Evolutionary conservation across 2,113 vertebrate species (phyloP).

Genomic region (Pyxicephalus adspersus): DNA sequence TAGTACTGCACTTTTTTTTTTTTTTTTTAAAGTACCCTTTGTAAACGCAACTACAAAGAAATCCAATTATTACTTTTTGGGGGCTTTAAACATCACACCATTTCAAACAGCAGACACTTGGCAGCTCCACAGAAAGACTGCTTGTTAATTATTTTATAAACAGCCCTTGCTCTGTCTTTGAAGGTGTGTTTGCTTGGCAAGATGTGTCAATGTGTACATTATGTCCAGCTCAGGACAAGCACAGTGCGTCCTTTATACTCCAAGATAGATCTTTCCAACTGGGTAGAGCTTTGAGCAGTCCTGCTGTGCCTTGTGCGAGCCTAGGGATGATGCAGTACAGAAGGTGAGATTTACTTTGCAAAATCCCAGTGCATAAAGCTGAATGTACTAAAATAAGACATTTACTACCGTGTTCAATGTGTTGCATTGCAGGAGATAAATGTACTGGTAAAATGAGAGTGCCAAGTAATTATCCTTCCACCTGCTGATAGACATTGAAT

Average conservation of each 20-base stretch:
- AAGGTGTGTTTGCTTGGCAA: constrained; percentile 41
- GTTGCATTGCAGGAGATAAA: neutral
- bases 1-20: neutral
- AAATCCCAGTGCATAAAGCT: constrained; percentile 2
- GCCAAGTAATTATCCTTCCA: constrained; percentile 5
- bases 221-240: constrained; percentile 19
- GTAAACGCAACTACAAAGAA: constrained; percentile 28
- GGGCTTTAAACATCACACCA: constrained; percentile 6
- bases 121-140: constrained; percentile 31
- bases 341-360: constrained; percentile 24
- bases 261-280: constrained; percentile 22
- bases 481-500: neutral
- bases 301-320: neutral
- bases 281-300: neutral
- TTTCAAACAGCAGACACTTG: constrained; percentile 46
- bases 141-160: constrained; percentile 56
- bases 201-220: constrained; percentile 25
- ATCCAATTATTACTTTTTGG: constrained; percentile 48
- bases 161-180: constrained; percentile 35
- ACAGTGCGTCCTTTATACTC: constrained; percentile 35
- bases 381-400: constrained; percentile 8
- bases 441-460: neutral
- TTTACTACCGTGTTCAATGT: neutral
- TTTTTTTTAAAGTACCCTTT: neutral
- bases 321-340: constrained; percentile 4